Percentiles rank a stretch among this genome's conserved stretches.
Conservation (phyloP, 2,888 invertebrate genomes). For the Chaetogeoica ovagalla region DNA sequence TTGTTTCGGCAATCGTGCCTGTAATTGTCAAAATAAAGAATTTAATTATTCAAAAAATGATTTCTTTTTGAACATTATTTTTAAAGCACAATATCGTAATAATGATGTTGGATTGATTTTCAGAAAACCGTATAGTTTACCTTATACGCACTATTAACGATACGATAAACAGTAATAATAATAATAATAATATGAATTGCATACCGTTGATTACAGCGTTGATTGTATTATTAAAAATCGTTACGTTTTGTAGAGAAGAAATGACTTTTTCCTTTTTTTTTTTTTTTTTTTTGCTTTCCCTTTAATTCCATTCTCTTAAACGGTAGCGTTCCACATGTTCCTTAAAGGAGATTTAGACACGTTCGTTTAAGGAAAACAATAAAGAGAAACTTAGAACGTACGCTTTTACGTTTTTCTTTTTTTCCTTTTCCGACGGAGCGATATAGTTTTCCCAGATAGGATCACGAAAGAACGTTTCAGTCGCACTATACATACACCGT, state of each 20-base stretch:
- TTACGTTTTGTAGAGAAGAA: conserved; percentile 6
- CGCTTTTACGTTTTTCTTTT: conserved; percentile 1
- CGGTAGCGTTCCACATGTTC: conserved; percentile 16
- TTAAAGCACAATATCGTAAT: too few relatives aligned
- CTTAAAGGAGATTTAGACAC: conserved; percentile 37
- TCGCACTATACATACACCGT: not conserved
- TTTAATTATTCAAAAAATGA: too few relatives aligned
- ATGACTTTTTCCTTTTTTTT: not conserved
- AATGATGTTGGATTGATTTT: too few relatives aligned
- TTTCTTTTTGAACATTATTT: too few relatives aligned
- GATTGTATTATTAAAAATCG: not conserved
- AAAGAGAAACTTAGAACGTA: conserved; percentile 43
- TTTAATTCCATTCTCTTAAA: conserved; percentile 29
- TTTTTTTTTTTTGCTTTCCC: too few relatives aligned
- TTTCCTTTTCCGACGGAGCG: not conserved
- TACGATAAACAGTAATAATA: too few relatives aligned
- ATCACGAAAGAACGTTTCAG: conserved; percentile 36
- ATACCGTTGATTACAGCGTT: not conserved
- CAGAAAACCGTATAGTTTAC: too few relatives aligned
- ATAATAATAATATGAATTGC: not conserved
- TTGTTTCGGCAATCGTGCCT: too few relatives aligned
- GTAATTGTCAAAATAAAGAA: too few relatives aligned
- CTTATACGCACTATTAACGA: too few relatives aligned
- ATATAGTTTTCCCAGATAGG: conserved; percentile 45
- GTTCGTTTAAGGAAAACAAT: conserved; percentile 47